Conservation (phyloP, 2,113 vertebrate species). For the Panthera leo region DNA sequence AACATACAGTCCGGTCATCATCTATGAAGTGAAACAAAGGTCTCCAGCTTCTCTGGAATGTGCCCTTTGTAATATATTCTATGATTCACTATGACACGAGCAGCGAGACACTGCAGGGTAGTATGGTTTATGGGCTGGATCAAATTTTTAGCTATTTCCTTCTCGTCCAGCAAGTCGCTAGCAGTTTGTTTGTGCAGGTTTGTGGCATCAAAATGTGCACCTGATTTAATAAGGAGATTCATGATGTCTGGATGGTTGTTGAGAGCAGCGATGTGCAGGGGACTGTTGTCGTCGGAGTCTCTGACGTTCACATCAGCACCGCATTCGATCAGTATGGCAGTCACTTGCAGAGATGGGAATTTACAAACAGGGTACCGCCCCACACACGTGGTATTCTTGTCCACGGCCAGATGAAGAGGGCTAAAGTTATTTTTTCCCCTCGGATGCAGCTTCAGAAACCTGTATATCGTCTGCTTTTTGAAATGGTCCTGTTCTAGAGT, state of each 20-base stretch:
- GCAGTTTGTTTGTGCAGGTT: slow-evolving; percentile 95
- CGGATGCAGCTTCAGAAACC: slow-evolving; percentile 96
- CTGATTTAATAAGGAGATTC: slow-evolving; percentile 97
- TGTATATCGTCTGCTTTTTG: slow-evolving; percentile 98
- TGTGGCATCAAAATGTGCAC: slow-evolving; percentile 98
- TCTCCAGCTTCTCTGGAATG: slow-evolving; percentile 97
- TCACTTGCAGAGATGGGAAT: slow-evolving; percentile 97
- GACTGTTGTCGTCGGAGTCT: slow-evolving; percentile 96
- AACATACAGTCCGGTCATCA: slow-evolving; percentile 84
- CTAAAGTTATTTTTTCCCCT: slow-evolving; percentile 97
- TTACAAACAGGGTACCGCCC: slow-evolving; percentile 98
- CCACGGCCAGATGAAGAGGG: slow-evolving; percentile 97
- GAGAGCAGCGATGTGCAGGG: slow-evolving; percentile 95
- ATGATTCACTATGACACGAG: slow-evolving; percentile 94
- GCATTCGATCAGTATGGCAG: slow-evolving; percentile 96
- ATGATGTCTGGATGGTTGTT: slow-evolving; percentile 99
- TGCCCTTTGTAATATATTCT: slow-evolving; percentile 91
- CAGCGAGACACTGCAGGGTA: slow-evolving; percentile 98
- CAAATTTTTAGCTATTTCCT: slow-evolving; percentile 96
- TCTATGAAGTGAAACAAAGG: slow-evolving; percentile 97
- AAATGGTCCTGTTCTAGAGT: slow-evolving; percentile 95
- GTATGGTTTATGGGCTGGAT: slow-evolving; percentile 99
- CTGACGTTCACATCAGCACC: slow-evolving; percentile 95
- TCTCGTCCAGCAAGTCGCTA: slow-evolving; percentile 96
- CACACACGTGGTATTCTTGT: slow-evolving; percentile 97